A percentile compares a stretch with the other conserved stretches of the same genome.
These are phyloP conservation scores for Okapia johnstoni DNA, from an alignment of 2,113 vertebrate species.

Conservation along the genomic window DNA sequence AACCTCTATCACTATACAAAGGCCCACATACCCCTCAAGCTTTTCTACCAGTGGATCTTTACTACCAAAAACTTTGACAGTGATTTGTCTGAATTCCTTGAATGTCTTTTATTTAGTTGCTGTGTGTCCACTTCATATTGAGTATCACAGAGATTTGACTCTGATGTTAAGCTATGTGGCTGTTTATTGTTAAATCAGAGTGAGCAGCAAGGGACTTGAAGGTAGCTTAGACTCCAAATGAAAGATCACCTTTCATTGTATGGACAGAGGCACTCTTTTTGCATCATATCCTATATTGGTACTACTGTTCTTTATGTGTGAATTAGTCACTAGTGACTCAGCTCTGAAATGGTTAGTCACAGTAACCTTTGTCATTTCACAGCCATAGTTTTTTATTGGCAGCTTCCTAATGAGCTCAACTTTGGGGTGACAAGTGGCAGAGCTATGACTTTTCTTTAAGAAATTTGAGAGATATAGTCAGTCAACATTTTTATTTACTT, in stretches of 20 bases:
- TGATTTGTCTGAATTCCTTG: neutral
- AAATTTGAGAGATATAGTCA: neutral
- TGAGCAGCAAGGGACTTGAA: neutral
- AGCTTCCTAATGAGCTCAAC: constrained; percentile 15
- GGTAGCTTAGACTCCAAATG: neutral
- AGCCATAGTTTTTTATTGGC: neutral
- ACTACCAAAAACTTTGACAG: neutral
- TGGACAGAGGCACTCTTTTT: neutral
- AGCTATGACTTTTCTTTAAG: neutral
- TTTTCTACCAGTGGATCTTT: neutral
- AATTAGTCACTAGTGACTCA: neutral
- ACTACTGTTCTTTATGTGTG: neutral
- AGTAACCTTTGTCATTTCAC: neutral
- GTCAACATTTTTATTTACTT: constrained; percentile 54
- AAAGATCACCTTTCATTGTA: neutral
- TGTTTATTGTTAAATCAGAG: neutral
- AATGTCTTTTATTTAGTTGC: neutral
- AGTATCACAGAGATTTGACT: neutral
- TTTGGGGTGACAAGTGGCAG: neutral
- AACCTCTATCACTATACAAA: neutral
- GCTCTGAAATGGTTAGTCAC: neutral
- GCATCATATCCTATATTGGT: neutral
- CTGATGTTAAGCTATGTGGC: neutral
- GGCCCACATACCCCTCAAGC: neutral
- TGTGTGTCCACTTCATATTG: neutral